These are phyloP conservation scores for Arothron firmamentum DNA, from an alignment of 2,113 vertebrate genomes.

Conservation along the genomic window DNA sequence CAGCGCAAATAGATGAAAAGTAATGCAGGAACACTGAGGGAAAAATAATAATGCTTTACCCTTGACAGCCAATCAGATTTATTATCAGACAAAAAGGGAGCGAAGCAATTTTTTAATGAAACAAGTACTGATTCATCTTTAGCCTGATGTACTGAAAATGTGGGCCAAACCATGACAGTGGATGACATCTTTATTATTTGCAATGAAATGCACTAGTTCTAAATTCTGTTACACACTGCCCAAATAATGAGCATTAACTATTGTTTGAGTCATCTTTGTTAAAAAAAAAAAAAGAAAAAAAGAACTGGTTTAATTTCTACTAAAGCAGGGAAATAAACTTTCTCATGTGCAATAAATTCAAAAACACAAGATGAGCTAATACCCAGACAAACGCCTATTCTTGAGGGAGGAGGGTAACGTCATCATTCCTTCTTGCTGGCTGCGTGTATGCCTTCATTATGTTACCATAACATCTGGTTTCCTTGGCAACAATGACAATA, in stretches of 20 bases:
- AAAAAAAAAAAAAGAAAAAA: not conserved
- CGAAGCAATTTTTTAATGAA: too few relatives aligned
- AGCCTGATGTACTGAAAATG: not conserved
- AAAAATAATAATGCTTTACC: not conserved
- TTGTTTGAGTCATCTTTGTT: not conserved
- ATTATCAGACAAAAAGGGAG: too few relatives aligned
- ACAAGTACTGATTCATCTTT: too few relatives aligned
- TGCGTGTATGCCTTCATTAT: slow-evolving; percentile 9
- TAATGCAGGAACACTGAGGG: not conserved
- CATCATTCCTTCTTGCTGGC: slow-evolving; percentile 43
- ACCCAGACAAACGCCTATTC: slow-evolving; percentile 33
- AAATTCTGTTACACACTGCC: not conserved
- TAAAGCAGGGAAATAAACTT: slow-evolving; percentile 1
- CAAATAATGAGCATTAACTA: not conserved
- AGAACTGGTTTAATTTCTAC: not conserved
- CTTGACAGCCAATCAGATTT: not conserved
- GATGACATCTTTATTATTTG: not conserved
- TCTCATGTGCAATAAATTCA: slow-evolving; percentile 4
- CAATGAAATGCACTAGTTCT: not conserved
- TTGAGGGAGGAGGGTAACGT: slow-evolving; percentile 47
- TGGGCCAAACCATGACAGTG: not conserved
- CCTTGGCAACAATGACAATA: slow-evolving; percentile 59
- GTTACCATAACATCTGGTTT: slow-evolving; percentile 62
- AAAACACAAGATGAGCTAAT: slow-evolving; percentile 8
- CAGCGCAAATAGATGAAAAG: not conserved